Evolutionary conservation across 2,888 invertebrate species (phyloP), one percentile per base, ranked within the genome.

Genomic region (Diabrotica balteata): DNA sequence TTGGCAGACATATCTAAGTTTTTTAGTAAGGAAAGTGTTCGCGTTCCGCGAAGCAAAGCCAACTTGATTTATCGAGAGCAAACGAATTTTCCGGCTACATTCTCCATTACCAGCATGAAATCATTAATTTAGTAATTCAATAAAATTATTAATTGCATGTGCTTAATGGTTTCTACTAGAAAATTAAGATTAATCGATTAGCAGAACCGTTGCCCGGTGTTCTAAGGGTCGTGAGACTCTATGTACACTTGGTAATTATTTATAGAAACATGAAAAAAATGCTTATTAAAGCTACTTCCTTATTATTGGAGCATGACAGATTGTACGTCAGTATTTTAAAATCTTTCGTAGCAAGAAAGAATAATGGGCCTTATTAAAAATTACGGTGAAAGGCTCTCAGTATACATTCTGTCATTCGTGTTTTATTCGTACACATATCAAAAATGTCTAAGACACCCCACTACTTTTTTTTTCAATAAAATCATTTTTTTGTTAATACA

Each of bases 71-170:
- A 70, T 70, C 59, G 66, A 68, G 70, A 71, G 59, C 68, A 66
- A 55, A 64, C 64, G 66, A 59, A 66, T 68, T 68, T 69, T 68
- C 62, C 60, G 53, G 59, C 69, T 45, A 63, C 66, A 58, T 69
- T 63, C 66, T 69, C 69, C 66, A 72, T 72, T 69, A 72, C 65
- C 69, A 55, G 69, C 63, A 60, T 66, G 60, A 62, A 69, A 67
- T 67, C 67, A 72, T 72, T 72, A 72, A 72, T 72, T 66, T 66
- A 68, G 66, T 70, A 72, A 72, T 72, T 72, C 68, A 70, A 62
- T 70, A 67, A 66, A 66, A 70, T 69, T 66, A 75, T 74, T 75
- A 75, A 75, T 75, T 68, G 73, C 71, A 66, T 66, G 66, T 60
- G 64, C 68, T 66, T 72, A 73, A 72, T 73, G 69, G 71, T 72